Conservation (phyloP, 1,140 invertebrate species). For the Brachionus sp. region DNA sequence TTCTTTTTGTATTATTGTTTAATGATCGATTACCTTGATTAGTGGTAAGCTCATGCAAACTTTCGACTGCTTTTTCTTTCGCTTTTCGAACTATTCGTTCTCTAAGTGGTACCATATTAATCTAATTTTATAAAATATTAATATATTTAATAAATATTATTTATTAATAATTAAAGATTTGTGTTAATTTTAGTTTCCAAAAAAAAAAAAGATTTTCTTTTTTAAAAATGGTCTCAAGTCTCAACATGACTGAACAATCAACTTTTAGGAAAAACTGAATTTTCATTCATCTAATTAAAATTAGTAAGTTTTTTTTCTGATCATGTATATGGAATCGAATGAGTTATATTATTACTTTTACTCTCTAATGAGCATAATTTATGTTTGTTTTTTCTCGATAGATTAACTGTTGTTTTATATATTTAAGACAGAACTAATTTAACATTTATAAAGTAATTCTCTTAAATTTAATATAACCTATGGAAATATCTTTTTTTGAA, state of each 20-base stretch:
- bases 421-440: not conserved
- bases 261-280: not conserved
- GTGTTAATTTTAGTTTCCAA: no score
- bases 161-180: no score
- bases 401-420: not conserved
- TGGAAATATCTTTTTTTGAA: no score
- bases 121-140: not conserved
- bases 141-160: no score
- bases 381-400: not conserved
- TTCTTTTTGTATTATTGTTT: not conserved
- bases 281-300: not conserved
- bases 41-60: constrained; percentile 28
- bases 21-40: constrained; percentile 27
- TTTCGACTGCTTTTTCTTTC: constrained; percentile 30
- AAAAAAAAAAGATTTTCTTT: no score
- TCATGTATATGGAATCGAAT: not conserved
- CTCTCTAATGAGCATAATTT: not conserved
- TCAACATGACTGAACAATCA: not conserved
- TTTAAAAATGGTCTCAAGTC: not conserved
- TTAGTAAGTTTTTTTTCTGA: not conserved
- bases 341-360: not conserved
- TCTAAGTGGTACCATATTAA: constrained; percentile 30
- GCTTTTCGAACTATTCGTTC: constrained; percentile 42
- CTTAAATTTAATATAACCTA: no score
- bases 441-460: not conserved